phyloP scores from a whole-genome alignment of 2,888 invertebrate genomes.

The Trachelus tabidus region DNA sequence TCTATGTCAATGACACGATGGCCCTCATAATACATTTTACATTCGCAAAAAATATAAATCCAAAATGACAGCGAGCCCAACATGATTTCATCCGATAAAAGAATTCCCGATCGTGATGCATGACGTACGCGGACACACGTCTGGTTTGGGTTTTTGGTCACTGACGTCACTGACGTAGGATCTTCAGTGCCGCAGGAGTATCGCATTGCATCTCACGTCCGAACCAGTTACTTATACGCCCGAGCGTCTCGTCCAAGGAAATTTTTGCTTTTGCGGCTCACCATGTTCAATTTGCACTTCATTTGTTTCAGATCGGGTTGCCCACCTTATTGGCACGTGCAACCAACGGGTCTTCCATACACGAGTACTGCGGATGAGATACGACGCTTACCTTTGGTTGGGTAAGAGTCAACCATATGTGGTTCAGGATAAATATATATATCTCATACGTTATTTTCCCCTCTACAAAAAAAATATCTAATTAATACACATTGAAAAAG shows the following conservation, averaged over 20 bases:
- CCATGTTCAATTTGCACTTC: slow-evolving; percentile 62
- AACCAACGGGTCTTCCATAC: slow-evolving; percentile 16
- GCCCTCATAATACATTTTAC: not conserved
- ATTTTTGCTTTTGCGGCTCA: slow-evolving; percentile 44
- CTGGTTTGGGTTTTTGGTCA: slow-evolving; percentile 18
- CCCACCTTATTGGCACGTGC: slow-evolving; percentile 57
- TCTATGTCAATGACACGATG: not conserved
- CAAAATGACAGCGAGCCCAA: not conserved
- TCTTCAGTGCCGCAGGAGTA: slow-evolving; percentile 54
- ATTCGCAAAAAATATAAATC: not conserved
- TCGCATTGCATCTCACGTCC: slow-evolving; percentile 61
- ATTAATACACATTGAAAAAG: no score
- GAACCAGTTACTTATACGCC: slow-evolving; percentile 45
- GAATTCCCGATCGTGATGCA: not conserved
- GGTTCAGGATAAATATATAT: not conserved
- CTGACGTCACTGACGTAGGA: slow-evolving; percentile 7
- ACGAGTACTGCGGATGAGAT: not conserved
- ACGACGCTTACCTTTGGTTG: not conserved
- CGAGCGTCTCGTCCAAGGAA: slow-evolving; percentile 30
- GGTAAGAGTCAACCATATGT: not conserved
- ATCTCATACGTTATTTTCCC: no score
- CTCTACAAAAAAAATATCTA: no score
- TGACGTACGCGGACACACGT: slow-evolving; percentile 1
- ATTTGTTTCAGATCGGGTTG: slow-evolving; percentile 61
- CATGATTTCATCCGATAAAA: not conserved